Base-by-base conservation (phyloP, 2,113 vertebrate species). In the Lycaon pictus region DNA sequence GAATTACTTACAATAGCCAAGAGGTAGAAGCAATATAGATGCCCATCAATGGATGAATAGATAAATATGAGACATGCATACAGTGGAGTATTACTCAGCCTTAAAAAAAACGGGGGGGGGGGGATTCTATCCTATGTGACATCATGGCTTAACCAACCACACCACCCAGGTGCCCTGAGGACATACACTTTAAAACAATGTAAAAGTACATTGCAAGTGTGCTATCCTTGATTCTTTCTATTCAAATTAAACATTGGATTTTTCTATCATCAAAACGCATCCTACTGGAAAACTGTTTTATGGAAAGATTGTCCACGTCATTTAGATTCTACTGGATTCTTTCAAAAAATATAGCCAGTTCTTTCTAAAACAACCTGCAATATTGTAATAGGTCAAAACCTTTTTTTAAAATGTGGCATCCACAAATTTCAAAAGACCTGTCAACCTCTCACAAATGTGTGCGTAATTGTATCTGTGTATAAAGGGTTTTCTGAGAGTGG, bases 201-300 rank as follows among this genome's bases (percentile, higher is more conserved):
- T 15, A 22, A 37, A 35, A 63, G 19, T 6, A 4, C 1, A 1
- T 7, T 1, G 0, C 9, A 5, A 0, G 0, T 2, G 20, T 51
- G 43, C 27, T 51, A 2, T 4, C 16, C 37, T 2, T 88, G 65
- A 53, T 51, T 87, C 53, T 60, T 89, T 22, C 53, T 81, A 4
- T 43, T 82, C 16, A 56, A 65, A 27, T 11, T 23, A 3, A 53
- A 85, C 1, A 5, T 3, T 11, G 2, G n/a, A 7, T 13, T 60
- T 93, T 58, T 74, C 19, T 43, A 58, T 62, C 7, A 17, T 48
- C n/a, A 58, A 11, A 22, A 43, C 29, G 5, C 35, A 76, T 17
- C 22, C 51, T 62, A 23, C 35, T 82, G 43, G 25, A 60, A 91
- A 60, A 20, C n/a, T 19, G 10, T 37, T 63, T 76, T n/a, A 65